Evolutionary conservation across 2,888 invertebrate species (phyloP).

Genomic region (Drosophila maculinotata): DNA sequence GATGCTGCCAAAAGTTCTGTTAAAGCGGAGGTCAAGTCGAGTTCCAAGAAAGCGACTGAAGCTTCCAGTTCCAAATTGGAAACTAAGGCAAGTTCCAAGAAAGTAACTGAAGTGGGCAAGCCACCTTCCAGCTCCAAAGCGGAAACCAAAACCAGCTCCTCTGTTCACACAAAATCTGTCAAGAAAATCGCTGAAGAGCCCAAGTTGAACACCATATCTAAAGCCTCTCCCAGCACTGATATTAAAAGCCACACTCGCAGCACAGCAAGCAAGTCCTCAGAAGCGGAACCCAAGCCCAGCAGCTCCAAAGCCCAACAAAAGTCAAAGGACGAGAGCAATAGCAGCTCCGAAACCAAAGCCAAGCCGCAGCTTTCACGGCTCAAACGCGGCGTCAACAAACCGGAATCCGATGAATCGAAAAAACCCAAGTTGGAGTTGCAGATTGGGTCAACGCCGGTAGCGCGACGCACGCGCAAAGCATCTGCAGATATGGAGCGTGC

Average conservation of each 20-base stretch:
- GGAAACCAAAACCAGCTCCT: not conserved
- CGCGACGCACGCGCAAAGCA: conserved; percentile 66
- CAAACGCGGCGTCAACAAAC: conserved; percentile 29
- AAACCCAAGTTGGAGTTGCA: conserved; percentile 32
- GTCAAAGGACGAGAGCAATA: not conserved
- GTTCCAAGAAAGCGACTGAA: conserved; percentile 15
- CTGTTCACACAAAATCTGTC: not conserved
- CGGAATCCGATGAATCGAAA: conserved; percentile 24
- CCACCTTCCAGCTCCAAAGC: conserved; percentile 9
- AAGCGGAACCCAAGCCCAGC: conserved; percentile 12
- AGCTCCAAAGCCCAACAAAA: conserved; percentile 7
- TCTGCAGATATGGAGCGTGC: conserved; percentile 23
- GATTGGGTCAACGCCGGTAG: conserved; percentile 50
- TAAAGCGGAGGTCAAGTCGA: not conserved
- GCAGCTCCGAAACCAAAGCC: not conserved
- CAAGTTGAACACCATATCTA: not conserved
- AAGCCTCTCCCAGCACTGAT: not conserved
- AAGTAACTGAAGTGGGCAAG: no score
- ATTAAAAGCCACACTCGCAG: not conserved
- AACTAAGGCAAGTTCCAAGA: not conserved
- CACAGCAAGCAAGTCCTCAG: conserved; percentile 1
- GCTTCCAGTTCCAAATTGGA: conserved; percentile 8
- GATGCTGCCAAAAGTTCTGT: conserved; percentile 6
- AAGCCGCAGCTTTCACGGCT: conserved; percentile 45
- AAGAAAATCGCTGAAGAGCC: not conserved